Conservation (phyloP, 2,113 vertebrate genomes). For the Leptosomus discolor region DNA sequence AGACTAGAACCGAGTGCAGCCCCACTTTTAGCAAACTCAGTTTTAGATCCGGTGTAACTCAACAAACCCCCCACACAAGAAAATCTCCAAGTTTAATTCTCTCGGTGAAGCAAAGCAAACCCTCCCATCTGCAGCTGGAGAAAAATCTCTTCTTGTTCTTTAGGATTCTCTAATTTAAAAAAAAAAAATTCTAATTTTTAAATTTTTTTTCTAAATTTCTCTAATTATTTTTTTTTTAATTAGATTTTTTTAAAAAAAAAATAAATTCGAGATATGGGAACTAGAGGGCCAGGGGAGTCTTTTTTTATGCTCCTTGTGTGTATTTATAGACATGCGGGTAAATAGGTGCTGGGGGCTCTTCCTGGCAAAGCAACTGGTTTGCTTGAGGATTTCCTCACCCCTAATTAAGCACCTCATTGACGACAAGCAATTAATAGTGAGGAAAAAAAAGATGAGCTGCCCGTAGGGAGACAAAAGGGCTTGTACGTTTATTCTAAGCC, state of each 20-base stretch:
- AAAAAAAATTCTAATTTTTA: background rate
- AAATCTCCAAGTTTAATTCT: background rate
- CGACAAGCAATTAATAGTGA: background rate
- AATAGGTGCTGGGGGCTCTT: background rate
- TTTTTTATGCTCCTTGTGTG: background rate
- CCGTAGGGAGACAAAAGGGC: background rate
- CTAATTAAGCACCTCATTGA: background rate
- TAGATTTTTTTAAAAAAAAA: too few relatives aligned
- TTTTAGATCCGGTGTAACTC: background rate
- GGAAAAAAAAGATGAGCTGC: background rate
- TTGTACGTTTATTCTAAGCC: fast-evolving
- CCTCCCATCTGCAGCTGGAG: fast-evolving
- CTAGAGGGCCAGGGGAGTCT: fast-evolving
- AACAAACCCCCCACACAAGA: fast-evolving
- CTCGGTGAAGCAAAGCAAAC: background rate
- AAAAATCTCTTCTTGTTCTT: background rate
- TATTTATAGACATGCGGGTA: fast-evolving
- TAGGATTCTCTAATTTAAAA: background rate
- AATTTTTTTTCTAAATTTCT: too few relatives aligned
- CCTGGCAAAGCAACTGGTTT: background rate
- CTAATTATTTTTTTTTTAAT: background rate
- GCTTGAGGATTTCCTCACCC: background rate
- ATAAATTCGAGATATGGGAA: background rate
- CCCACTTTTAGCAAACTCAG: background rate
- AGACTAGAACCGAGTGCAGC: background rate